Conservation (phyloP, 2,888 invertebrate genomes). For the Lamellibrachia columna region DNA sequence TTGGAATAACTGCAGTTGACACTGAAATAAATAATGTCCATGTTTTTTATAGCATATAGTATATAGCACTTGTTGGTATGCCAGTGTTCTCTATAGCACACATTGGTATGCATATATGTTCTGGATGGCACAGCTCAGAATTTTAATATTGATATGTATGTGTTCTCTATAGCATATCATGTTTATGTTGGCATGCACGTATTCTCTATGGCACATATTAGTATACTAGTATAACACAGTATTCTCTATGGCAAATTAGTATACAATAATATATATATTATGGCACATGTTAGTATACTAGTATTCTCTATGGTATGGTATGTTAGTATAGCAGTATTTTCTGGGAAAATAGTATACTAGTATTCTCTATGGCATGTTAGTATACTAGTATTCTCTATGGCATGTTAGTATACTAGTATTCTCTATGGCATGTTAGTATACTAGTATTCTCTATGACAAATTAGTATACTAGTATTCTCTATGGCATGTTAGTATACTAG, state of each 20-base stretch:
- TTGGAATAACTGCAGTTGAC: background rate
- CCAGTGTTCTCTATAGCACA: background rate
- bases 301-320: background rate
- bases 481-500: too few relatives aligned
- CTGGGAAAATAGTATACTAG: background rate
- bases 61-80: background rate
- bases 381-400: background rate
- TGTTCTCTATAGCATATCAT: too few relatives aligned
- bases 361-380: too few relatives aligned
- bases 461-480: background rate
- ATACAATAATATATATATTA: too few relatives aligned
- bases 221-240: background rate
- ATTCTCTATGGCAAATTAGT: background rate
- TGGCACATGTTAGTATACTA: background rate
- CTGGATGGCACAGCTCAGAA: background rate
- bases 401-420: background rate
- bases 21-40: background rate
- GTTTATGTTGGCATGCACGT: background rate
- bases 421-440: background rate
- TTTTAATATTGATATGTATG: background rate
- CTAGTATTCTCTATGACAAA: background rate
- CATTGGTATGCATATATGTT: too few relatives aligned
- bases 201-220: background rate
- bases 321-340: too few relatives aligned
- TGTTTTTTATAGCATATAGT: background rate